Evolutionary conservation across 2,113 vertebrate genomes (phyloP).

Genomic region (Engraulis encrasicolus): DNA sequence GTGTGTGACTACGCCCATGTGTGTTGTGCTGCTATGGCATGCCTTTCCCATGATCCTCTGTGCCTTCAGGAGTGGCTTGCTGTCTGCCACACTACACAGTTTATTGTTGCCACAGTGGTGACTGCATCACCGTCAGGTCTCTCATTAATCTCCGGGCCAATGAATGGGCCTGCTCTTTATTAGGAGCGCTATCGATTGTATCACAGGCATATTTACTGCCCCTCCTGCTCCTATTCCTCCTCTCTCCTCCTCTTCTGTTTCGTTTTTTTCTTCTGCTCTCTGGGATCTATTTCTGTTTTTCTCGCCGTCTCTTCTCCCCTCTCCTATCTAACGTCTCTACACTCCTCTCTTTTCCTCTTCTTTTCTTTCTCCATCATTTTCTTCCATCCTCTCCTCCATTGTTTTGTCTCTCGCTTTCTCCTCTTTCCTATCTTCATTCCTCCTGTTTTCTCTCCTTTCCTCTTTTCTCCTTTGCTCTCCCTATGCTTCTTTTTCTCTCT

Average conservation of each 20-base stretch:
- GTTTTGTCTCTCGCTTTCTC: not conserved
- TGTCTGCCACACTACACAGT: not conserved
- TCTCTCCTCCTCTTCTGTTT: not conserved
- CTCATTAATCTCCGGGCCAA: conserved; percentile 70
- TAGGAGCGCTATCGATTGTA: conserved; percentile 65
- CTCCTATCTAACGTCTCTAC: too few species aligned
- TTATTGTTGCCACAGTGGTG: not conserved
- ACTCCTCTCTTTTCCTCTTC: not conserved
- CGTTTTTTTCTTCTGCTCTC: too few species aligned
- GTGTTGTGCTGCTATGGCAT: not conserved
- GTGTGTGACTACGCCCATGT: too few species aligned
- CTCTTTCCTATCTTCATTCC: too few species aligned
- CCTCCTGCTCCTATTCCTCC: conserved; percentile 37
- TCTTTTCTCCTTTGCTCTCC: not conserved
- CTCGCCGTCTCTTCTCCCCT: not conserved
- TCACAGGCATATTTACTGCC: conserved; percentile 67
- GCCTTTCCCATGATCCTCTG: not conserved
- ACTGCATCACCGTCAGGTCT: conserved; percentile 51
- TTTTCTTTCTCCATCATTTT: conserved; percentile 19
- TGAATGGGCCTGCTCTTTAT: conserved; percentile 69
- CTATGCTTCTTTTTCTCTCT: conserved; percentile 46
- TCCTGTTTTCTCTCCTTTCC: not conserved
- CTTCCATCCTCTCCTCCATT: conserved; percentile 37
- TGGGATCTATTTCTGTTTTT: too few species aligned
- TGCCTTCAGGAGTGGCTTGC: not conserved